Percentiles rank a stretch among this genome's conserved stretches.
These are phyloP conservation scores for Oikopleura dioica DNA, from an alignment of 23 tunicate species.

Conservation along the genomic window DNA sequence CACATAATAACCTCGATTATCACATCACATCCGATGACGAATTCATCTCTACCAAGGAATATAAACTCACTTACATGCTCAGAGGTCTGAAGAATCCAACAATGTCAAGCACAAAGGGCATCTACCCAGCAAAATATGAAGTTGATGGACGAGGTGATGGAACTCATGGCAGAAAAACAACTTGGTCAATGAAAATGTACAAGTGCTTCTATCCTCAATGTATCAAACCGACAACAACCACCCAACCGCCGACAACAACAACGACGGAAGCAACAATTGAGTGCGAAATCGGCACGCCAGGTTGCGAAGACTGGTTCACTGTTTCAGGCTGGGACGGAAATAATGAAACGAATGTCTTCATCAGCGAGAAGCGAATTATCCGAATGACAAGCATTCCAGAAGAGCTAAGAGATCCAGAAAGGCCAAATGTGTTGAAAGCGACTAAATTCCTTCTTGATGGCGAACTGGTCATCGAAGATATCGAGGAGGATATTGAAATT, in stretches of 20 bases:
- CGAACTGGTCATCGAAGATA: background rate
- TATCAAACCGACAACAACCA: constrained; percentile 8
- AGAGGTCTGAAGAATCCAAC: background rate
- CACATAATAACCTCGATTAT: background rate
- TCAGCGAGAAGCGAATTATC: constrained; percentile 2
- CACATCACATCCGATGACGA: constrained; percentile 4
- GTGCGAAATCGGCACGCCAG: background rate
- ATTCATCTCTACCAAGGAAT: background rate
- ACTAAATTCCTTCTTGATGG: constrained; percentile 1
- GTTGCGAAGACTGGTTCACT: background rate
- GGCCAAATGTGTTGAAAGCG: background rate
- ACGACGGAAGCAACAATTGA: background rate
- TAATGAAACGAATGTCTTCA: background rate
- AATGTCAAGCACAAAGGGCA: background rate
- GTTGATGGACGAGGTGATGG: background rate
- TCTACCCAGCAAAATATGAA: background rate
- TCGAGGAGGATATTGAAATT: background rate
- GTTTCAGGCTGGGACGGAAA: background rate
- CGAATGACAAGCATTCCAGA: background rate
- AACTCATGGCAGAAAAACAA: background rate
- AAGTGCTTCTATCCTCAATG: constrained; percentile 2
- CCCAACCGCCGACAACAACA: background rate
- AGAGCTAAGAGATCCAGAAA: too few relatives aligned
- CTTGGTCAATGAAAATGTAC: constrained; percentile 10
- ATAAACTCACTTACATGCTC: background rate